These are phyloP conservation scores for Ceuthmochares aereus DNA, from an alignment of 2,113 vertebrate species.

Conservation along the genomic window DNA sequence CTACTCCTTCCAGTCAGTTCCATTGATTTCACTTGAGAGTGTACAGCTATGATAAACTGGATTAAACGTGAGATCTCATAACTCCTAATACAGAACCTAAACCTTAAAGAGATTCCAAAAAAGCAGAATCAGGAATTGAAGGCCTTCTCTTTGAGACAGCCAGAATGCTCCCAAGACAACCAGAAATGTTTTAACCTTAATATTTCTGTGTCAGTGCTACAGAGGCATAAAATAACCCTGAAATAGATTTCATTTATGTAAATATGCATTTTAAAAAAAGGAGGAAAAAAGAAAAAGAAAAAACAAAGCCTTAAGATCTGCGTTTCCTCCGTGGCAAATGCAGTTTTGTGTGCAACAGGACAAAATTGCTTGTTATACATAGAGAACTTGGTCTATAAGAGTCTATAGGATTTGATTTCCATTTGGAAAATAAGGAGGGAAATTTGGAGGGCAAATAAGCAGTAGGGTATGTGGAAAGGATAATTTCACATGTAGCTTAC, in stretches of 20 bases:
- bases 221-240: background rate
- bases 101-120: background rate
- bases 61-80: conserved; percentile 46
- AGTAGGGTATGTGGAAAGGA: background rate
- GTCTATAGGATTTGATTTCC: background rate
- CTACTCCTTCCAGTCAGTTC: background rate
- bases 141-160: background rate
- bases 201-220: background rate
- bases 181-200: background rate
- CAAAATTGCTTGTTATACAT: background rate
- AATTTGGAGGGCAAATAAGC: background rate
- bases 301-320: background rate
- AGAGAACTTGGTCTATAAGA: background rate
- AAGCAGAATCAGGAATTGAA: background rate
- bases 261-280: background rate
- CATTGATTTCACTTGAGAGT: conserved; percentile 9
- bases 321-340: fast-evolving
- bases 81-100: background rate
- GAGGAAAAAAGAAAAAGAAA: background rate
- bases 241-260: background rate
- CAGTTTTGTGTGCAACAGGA: background rate
- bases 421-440: background rate
- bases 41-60: conserved; percentile 22
- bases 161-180: background rate
- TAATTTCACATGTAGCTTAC: background rate